Evolutionary conservation across 2,113 vertebrate species (phyloP), one percentile per base, ranked within the genome.

Genomic region (Talpa occidentalis): DNA sequence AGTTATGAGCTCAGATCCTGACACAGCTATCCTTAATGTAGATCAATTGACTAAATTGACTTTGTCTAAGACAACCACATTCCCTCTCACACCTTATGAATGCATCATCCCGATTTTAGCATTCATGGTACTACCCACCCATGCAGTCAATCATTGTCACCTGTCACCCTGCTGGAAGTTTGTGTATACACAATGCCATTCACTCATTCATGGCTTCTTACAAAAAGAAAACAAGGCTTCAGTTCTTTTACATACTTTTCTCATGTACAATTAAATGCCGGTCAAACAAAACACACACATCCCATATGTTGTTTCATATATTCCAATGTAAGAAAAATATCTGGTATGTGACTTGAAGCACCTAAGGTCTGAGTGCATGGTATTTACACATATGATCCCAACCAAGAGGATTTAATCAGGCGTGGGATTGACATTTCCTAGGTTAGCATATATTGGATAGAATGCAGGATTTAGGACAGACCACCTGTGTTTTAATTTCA

Each of bases 211-310:
- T 81, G 47, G 49, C 93, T 88, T 92, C 93, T 93, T 73, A 69
- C 66, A 81, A 94, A 94, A 92, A 89, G 92, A 93, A 95, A 96
- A 94, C 95, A 95, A 90, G 49, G 32, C 77, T 84, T 90, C 49
- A 32, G 24, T 60, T 60, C 42, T 60, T 30, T 22, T 30, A 74
- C 30, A 24, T 24, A 21, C 37, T 76, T 76, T 17, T n/a, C 40
- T 73, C 80, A 12, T n/a, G 28, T 26, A 76, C 80, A 96, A 69
- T 62, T 84, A 88, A 89, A 72, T 37, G 2, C 37, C 62, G 42
- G 79, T 81, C 88, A 77, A 87, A 52, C 16, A 87, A 91, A 70
- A 54, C n/a, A 83, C 47, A 47, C 26, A 32, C 14, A 19, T 60
- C 70, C 22, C 56, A 83, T 62, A 24, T 30, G 6, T 62, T 12